These are phyloP conservation scores for Orthosia gracilis DNA, from an alignment of 2,888 invertebrate genomes.

Conservation along the genomic window DNA sequence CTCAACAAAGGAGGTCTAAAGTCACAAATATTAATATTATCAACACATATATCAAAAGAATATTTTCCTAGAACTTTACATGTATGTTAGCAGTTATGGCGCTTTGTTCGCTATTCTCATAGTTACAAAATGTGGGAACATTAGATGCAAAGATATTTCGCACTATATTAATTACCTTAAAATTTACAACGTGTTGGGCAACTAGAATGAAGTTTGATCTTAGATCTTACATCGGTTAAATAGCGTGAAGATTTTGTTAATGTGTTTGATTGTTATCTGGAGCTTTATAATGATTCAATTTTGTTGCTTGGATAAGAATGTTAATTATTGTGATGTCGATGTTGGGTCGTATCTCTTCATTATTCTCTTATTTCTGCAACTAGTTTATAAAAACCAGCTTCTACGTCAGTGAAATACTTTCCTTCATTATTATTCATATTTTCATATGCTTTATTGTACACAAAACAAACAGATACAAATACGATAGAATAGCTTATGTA, in stretches of 20 bases:
- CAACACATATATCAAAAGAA: slow-evolving; percentile 56
- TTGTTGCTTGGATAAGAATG: neutral
- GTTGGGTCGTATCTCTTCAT: neutral
- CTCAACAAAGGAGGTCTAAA: slow-evolving; percentile 50
- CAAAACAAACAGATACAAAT: too few species aligned
- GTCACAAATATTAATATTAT: slow-evolving; percentile 57
- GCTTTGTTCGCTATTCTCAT: slow-evolving; percentile 65
- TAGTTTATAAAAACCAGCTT: neutral
- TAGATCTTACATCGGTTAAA: slow-evolving; percentile 47
- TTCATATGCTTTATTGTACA: too few species aligned
- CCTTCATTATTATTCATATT: too few species aligned
- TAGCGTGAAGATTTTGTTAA: slow-evolving; percentile 48
- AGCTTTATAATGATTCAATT: slow-evolving; percentile 44
- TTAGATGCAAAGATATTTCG: slow-evolving; percentile 59
- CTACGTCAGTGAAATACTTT: neutral
- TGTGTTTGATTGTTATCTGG: slow-evolving; percentile 48
- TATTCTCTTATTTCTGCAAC: neutral
- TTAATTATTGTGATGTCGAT: neutral
- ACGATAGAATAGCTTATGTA: too few species aligned
- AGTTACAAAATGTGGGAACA: slow-evolving; percentile 67
- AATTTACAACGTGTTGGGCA: slow-evolving; percentile 63
- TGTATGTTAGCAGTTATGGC: slow-evolving; percentile 50
- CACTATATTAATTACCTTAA: slow-evolving; percentile 62
- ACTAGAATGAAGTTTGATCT: slow-evolving; percentile 30
- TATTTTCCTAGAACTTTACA: slow-evolving; percentile 56